Base-by-base conservation (phyloP, 2,113 vertebrate species). In the Tauraco erythrolophus region DNA sequence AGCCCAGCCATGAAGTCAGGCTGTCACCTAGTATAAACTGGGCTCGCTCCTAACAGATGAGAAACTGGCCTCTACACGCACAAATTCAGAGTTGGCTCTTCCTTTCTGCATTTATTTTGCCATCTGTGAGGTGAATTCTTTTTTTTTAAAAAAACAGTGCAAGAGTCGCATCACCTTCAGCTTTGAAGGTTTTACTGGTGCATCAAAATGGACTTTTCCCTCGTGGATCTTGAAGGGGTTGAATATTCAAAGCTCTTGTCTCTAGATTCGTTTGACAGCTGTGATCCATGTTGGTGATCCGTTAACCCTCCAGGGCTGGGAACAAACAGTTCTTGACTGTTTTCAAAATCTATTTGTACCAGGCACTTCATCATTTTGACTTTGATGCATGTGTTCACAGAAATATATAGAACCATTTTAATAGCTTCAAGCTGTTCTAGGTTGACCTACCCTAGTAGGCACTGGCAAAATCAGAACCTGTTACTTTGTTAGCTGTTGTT, bases 241-340 rank as follows among this genome's bases (percentile, higher is more conserved):
- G 74, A 85, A 87, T 70, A 88, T 92, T 37, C 94, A 95, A 94
- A 45, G 65, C 69, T 70, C 39, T 91, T 80, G 61, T 92, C 39
- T 86, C 92, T 48, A 58, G 95, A 76, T 62, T 64, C 5, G 18
- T 88, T 92, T 94, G 91, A 94, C 94, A 96, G 81, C 61, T 48
- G 8, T 64, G 12, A 84, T 68, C 51, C 68, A 72, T 84, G 37
- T 71, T 43, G 30, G 91, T 81, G 93, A 94, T 91, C 82, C 30
- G 14, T 28, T 71, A 79, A 84, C 81, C 41, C 74, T 94, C 89
- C 88, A 94, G 78, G 50, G 43, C 68, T 74, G 94, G 72, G 90
- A 96, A 95, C 93, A 96, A 93, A 75, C 79, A 57, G 61, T 97
- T 97, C 87, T 94, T 27, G 19, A 97, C 89, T 96, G 86, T 97